A percentile compares a stretch with the other conserved stretches of the same genome.
These are phyloP conservation scores for Trypoxylon attenuatum DNA, from an alignment of 2,888 invertebrate species.

Conservation along the genomic window DNA sequence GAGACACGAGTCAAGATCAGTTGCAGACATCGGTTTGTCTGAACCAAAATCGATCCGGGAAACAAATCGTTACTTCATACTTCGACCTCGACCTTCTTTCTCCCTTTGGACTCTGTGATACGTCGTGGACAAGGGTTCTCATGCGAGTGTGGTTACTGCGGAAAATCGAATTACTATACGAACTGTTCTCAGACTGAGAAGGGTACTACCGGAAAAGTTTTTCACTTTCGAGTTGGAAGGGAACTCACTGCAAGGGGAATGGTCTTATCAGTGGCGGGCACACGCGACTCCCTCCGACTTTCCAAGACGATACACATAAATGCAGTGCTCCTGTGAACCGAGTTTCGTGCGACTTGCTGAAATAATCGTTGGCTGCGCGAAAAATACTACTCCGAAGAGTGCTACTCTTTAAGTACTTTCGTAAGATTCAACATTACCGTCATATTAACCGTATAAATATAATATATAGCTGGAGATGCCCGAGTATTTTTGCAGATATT, in stretches of 20 bases:
- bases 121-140: too few species aligned
- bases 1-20: not conserved
- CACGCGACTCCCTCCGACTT: slow-evolving; percentile 53
- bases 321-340: slow-evolving; percentile 50
- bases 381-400: too few species aligned
- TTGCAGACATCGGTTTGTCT: not conserved
- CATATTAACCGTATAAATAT: too few species aligned
- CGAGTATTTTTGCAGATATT: too few species aligned
- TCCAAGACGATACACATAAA: slow-evolving; percentile 42
- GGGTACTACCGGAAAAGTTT: slow-evolving; percentile 26
- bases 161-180: slow-evolving; percentile 30
- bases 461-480: too few species aligned
- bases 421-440: too few species aligned
- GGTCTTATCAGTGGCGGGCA: slow-evolving; percentile 63
- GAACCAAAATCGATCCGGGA: not conserved
- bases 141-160: slow-evolving; percentile 22
- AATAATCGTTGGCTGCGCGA: slow-evolving; percentile 9
- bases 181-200: slow-evolving; percentile 13
- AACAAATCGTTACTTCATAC: not conserved
- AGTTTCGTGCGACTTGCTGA: not conserved
- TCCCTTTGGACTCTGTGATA: too few species aligned
- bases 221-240: slow-evolving; percentile 36
- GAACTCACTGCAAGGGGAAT: slow-evolving; percentile 40
- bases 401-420: too few species aligned
- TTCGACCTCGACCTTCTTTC: slow-evolving; percentile 13